phyloP scores from a whole-genome alignment of 2,113 vertebrate species.

The Menidia beryllina region DNA sequence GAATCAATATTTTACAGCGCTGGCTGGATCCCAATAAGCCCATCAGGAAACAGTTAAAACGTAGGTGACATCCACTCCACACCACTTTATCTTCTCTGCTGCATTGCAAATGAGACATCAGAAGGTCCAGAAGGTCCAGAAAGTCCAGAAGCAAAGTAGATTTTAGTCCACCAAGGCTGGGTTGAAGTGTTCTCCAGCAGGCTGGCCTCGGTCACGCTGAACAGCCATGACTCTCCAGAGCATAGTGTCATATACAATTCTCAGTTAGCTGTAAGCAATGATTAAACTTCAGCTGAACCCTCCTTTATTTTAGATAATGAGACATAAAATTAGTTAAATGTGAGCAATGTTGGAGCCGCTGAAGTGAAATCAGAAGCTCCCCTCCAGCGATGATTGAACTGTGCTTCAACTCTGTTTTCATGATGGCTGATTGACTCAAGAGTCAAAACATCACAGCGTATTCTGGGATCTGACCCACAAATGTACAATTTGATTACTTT shows the following conservation, averaged over 20 bases:
- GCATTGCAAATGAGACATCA: constrained; percentile 28
- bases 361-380: constrained; percentile 9
- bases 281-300: constrained; percentile 69
- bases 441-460: constrained; percentile 9
- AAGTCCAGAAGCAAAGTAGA: background rate
- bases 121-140: background rate
- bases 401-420: constrained; percentile 48
- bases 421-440: constrained; percentile 20
- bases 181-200: background rate
- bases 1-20: constrained; percentile 87
- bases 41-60: constrained; percentile 98
- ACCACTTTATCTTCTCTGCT: constrained; percentile 26
- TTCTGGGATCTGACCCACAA: too few species aligned
- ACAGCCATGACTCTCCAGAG: constrained; percentile 26
- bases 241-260: constrained; percentile 40
- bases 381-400: constrained; percentile 64
- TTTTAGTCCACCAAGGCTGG: background rate
- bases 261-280: constrained; percentile 35
- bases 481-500: too few species aligned
- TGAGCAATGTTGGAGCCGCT: constrained; percentile 47
- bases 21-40: constrained; percentile 99
- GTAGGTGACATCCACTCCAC: constrained; percentile 84
- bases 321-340: constrained; percentile 47
- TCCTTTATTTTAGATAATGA: constrained; percentile 45
- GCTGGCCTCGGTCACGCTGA: constrained; percentile 13